phyloP scores from a whole-genome alignment of 2,113 vertebrate species.

The Aldabrachelys gigantea region DNA sequence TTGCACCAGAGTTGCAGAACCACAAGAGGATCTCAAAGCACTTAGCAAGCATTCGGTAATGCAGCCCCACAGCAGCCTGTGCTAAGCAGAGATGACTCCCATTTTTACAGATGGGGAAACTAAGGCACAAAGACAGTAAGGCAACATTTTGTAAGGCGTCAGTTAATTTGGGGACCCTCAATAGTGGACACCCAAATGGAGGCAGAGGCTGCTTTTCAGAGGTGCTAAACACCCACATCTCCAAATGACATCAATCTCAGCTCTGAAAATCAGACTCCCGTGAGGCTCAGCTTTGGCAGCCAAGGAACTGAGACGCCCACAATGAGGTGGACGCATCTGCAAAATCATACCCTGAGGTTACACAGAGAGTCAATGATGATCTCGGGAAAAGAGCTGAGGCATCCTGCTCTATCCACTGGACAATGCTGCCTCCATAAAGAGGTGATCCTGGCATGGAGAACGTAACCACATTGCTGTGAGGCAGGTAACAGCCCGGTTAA shows the following conservation, averaged over 20 bases:
- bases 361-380: background rate
- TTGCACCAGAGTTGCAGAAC: too few species aligned
- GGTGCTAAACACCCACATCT: background rate
- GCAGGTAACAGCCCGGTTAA: background rate
- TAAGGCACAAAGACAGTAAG: background rate
- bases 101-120: background rate
- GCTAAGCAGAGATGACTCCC: background rate
- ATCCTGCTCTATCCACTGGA: background rate
- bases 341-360: background rate
- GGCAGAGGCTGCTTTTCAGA: background rate
- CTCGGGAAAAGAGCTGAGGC: background rate
- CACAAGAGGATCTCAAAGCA: background rate
- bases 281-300: too few species aligned
- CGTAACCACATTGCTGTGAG: background rate
- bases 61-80: background rate
- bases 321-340: background rate
- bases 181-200: background rate
- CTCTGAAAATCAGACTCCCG: too few species aligned
- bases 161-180: background rate
- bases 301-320: background rate
- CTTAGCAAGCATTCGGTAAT: background rate
- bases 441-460: background rate
- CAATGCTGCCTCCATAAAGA: background rate
- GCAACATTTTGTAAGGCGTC: background rate
- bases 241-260: background rate